These are phyloP conservation scores for Entosphenus tridentatus DNA, from an alignment of 2,113 vertebrate genomes.

Conservation along the genomic window DNA sequence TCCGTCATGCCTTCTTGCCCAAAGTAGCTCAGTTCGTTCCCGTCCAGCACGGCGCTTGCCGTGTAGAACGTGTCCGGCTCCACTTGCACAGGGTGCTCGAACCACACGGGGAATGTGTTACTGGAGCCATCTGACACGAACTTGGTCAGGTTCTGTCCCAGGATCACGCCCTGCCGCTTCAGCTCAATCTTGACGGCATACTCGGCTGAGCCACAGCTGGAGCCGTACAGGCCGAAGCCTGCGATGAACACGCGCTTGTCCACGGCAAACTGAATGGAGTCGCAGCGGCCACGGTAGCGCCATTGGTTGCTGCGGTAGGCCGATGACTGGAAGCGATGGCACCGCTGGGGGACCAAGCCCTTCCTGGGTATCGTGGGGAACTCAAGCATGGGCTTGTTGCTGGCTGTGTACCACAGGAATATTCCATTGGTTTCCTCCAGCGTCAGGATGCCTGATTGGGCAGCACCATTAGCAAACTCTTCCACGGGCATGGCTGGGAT, in stretches of 20 bases:
- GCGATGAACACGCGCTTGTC: conserved; percentile 85
- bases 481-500: conserved; percentile 84
- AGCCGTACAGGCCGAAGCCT: conserved; percentile 78
- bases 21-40: conserved; percentile 83
- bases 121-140: conserved; percentile 92
- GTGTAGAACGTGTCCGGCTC: conserved; percentile 94
- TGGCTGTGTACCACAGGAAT: conserved; percentile 89
- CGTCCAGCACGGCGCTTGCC: conserved; percentile 73
- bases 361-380: conserved; percentile 62
- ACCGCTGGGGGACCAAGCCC: conserved; percentile 63
- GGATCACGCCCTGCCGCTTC: conserved; percentile 64
- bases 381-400: conserved; percentile 70
- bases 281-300: conserved; percentile 79
- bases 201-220: conserved; percentile 80
- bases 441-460: conserved; percentile 72
- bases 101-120: conserved; percentile 87
- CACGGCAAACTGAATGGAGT: conserved; percentile 93
- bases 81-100: conserved; percentile 84
- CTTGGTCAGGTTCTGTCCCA: conserved; percentile 81
- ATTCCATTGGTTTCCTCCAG: conserved; percentile 90
- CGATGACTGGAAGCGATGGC: conserved; percentile 87
- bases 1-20: conserved; percentile 96
- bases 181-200: conserved; percentile 90
- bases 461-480: conserved; percentile 81
- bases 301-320: conserved; percentile 95